Base-by-base conservation (phyloP, 1,140 invertebrate genomes). In the Drosophila tsacasi region DNA sequence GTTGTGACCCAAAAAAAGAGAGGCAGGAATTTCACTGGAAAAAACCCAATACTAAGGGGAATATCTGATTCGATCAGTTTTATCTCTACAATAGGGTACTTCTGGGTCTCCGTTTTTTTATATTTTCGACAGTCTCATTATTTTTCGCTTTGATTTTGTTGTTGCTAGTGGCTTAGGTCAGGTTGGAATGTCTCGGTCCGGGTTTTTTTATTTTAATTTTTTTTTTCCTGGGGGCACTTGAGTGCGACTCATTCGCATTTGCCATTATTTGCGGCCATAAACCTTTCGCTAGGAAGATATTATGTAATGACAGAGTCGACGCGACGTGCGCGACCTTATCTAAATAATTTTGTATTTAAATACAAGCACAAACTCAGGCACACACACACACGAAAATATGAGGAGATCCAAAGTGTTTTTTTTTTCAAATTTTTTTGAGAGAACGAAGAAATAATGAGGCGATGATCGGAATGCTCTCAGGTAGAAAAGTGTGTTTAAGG, bases 121-220 rank as follows among this genome's bases (percentile, higher is more conserved):
- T 8, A 55, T 55, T 37, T 73, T 73, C 50, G 69, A 61, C 69
- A 73, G 37, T n/a, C 69, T 17, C 75, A 59, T 47, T 30, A 54
- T 63, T 58, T 73, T 55, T 71, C 32, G n/a, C 58, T 79, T 60
- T 69, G 47, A 25, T 69, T 72, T 69, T 69, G 46, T 52, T 76
- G 54, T 62, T 72, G 63, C 46, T 77, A 87, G 79, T 85, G 85
- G 60, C 86, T 90, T 85, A 91, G 85, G 85, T 90, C 86, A 90
- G 85, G 77, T 81, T 72, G 77, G 62, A 65, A 68, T 69, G 62
- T 71, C 68, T 65, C 49, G 59, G 59, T 60, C 32, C 57, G 15
- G 35, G 40, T 0, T 66, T 77, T 68, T 39, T 69, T 40, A 42
- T 32, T 39, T 63, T 47, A 21, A 30, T 2, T 62, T 35, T 58